Evolutionary conservation across 35 echinoderm and acorn worm species (phyloP).

Genomic region (Eucidaris tribuloides): DNA sequence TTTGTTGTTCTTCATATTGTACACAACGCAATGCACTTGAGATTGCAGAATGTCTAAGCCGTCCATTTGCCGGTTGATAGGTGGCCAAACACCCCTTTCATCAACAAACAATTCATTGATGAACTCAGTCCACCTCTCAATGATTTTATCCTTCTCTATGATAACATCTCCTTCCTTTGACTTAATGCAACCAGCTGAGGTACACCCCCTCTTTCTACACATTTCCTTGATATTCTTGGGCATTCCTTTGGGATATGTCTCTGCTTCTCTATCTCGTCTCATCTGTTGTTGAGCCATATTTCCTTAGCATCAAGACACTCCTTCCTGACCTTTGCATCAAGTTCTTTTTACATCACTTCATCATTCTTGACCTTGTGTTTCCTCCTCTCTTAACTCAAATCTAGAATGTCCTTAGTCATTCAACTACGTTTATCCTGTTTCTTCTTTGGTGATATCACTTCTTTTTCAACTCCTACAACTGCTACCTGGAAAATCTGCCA

Average conservation of each 20-base stretch:
- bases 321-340: too few relatives aligned
- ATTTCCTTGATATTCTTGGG: neutral
- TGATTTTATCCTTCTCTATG: too few relatives aligned
- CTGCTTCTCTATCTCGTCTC: neutral
- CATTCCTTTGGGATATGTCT: neutral
- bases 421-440: neutral
- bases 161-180: too few relatives aligned
- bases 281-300: neutral
- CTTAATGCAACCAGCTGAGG: too few relatives aligned
- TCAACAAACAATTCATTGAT: too few relatives aligned
- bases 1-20: slow-evolving; percentile 19
- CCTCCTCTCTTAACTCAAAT: neutral
- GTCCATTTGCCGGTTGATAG: too few relatives aligned
- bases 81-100: neutral
- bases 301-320: too few relatives aligned
- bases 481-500: neutral
- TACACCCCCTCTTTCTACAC: too few relatives aligned
- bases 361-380: too few relatives aligned
- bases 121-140: neutral
- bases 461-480: too few relatives aligned
- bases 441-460: neutral
- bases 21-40: neutral
- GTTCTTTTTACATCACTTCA: neutral
- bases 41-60: too few relatives aligned
- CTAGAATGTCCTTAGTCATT: too few relatives aligned